phyloP scores from a whole-genome alignment of 2,113 vertebrate species.

The Tiliqua scincoides region DNA sequence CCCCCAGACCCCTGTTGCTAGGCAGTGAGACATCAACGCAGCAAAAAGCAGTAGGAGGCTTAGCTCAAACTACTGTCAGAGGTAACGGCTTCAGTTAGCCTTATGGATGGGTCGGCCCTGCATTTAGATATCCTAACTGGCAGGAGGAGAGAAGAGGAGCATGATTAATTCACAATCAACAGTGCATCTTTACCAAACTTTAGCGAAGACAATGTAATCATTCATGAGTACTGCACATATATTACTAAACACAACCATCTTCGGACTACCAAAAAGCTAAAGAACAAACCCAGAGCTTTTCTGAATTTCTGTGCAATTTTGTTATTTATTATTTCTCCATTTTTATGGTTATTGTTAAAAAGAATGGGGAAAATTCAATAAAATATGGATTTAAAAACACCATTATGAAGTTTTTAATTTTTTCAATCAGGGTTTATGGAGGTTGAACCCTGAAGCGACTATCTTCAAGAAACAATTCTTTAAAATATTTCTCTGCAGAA shows the following conservation, averaged over 20 bases:
- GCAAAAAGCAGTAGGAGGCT: too few species aligned
- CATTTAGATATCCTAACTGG: too few species aligned
- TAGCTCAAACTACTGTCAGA: too few species aligned
- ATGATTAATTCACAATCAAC: neutral
- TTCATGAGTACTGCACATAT: neutral
- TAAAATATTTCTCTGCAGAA: constrained; percentile 32
- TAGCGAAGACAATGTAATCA: neutral
- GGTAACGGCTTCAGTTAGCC: too few species aligned
- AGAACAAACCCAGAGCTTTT: neutral
- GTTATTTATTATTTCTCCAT: neutral
- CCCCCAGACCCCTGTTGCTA: too few species aligned
- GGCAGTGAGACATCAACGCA: too few species aligned
- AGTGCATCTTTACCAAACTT: neutral
- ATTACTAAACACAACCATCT: neutral
- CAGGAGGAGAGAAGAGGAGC: too few species aligned
- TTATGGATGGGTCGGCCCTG: too few species aligned
- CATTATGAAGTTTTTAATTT: constrained; percentile 17
- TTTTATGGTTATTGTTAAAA: neutral
- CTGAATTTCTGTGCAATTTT: neutral
- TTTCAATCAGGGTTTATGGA: neutral
- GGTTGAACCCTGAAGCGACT: neutral
- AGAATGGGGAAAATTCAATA: neutral
- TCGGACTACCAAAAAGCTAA: neutral
- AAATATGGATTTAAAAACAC: neutral
- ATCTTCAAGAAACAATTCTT: constrained; percentile 46